Evolutionary conservation across 30 jellyfish, hydroid and myxozoan species (phyloP), one percentile per base, ranked within the genome.

Genomic region (Chrysaora quinquecirrha): DNA sequence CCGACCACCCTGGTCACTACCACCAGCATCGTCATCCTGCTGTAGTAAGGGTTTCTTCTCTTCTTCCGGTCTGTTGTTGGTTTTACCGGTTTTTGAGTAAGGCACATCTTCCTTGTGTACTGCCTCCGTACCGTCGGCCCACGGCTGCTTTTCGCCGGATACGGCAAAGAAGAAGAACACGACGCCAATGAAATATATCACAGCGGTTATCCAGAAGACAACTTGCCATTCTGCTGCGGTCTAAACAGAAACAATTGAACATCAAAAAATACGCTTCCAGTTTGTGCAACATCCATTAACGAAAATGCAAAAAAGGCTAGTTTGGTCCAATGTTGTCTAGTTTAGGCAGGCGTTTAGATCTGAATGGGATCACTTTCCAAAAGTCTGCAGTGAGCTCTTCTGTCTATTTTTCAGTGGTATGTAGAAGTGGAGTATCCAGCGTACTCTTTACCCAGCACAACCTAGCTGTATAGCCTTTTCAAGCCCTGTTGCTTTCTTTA

Each of bases 171-270:
- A 85, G 93, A 95, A 95, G 82, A 95, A 89, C 50, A 95, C 88
- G 24, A 95, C 96, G 27, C 99, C 99, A 29, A 95, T 30, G 25
- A 83, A 97, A 56, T 95, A 95, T 30, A 89, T 88, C 9, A 90
- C 34, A 21, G 98, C 98, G 0, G 99, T 95, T 18, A 95, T 90
- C 99, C 99, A 95, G 50, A 95, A 95, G 30, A 95, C 97, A 0
- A 90, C 87, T 86, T 90, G 99, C 99, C 99, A 95, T 68, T 95
- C 99, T 1, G 91, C 97, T 32, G 99, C 98, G 18, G 99, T 95
- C 99, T 95, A 73, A 50, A 85, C 32, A 19, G 21, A 52, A 6
- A 43, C 9, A 16, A 43, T 43, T n/a, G n/a, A n/a, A n/a, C n/a
- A n/a, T n/a, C n/a, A n/a, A n/a, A n/a, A n/a, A n/a, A n/a, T n/a